Evolutionary conservation across 2,113 vertebrate genomes (phyloP).

Genomic region (Atlantisia rogersi): DNA sequence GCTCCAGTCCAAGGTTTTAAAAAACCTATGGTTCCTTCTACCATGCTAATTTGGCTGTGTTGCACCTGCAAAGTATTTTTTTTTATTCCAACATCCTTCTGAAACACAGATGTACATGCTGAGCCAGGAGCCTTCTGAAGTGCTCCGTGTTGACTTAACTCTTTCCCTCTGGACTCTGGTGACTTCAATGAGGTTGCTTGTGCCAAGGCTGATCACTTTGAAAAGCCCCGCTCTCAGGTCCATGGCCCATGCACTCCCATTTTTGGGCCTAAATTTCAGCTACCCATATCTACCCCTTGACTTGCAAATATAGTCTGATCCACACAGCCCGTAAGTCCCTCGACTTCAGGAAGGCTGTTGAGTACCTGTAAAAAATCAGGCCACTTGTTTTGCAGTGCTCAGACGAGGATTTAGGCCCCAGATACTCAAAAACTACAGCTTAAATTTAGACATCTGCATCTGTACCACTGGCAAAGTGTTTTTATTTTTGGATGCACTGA

Average conservation of each 20-base stretch:
- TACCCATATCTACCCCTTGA: not conserved
- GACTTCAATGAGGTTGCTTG: not conserved
- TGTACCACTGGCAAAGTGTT: constrained; percentile 20
- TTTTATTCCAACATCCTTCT: constrained; percentile 52
- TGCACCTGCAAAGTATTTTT: constrained; percentile 63
- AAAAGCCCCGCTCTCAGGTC: not conserved
- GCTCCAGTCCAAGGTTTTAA: constrained; percentile 2
- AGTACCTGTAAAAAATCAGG: constrained; percentile 1
- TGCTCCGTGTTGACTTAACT: constrained; percentile 50
- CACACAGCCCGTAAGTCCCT: not conserved
- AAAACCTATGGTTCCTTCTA: constrained; percentile 7
- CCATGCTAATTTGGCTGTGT: not conserved
- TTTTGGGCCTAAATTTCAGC: not conserved
- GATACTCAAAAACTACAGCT: constrained; percentile 44
- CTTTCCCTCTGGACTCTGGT: constrained; percentile 1
- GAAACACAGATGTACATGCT: constrained; percentile 63
- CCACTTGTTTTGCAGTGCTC: constrained; percentile 28
- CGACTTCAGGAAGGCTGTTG: not conserved
- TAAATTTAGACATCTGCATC: constrained; percentile 61
- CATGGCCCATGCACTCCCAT: not conserved
- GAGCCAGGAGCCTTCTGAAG: constrained; percentile 47
- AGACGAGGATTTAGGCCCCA: constrained; percentile 8
- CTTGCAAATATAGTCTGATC: not conserved
- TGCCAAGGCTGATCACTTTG: not conserved
- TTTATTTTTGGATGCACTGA: constrained; percentile 64